phyloP scores from a whole-genome alignment of 2,113 vertebrate species.

The Microcebus murinus region DNA sequence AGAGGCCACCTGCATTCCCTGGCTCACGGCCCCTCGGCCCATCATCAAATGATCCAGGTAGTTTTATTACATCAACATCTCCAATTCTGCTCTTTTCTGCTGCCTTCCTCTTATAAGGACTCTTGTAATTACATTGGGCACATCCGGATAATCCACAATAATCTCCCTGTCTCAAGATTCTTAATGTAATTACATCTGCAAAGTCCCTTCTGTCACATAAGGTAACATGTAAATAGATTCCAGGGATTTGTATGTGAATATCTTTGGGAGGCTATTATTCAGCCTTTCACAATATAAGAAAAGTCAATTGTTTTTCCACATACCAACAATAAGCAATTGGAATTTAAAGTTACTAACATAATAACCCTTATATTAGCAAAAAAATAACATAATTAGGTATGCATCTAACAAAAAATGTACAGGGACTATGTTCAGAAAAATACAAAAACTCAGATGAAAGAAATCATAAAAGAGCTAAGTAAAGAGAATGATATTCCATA shows the following conservation, averaged over 20 bases:
- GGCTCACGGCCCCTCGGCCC: neutral
- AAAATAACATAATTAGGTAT: neutral
- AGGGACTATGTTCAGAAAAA: neutral
- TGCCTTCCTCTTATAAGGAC: neutral
- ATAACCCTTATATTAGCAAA: neutral
- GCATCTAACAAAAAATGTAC: neutral
- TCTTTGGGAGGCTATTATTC: neutral
- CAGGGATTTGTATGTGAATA: neutral
- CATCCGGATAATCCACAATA: neutral
- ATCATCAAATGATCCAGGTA: neutral
- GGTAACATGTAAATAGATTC: neutral
- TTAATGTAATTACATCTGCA: neutral
- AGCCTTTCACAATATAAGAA: neutral
- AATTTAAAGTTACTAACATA: neutral
- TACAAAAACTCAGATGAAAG: neutral
- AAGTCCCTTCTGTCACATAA: neutral
- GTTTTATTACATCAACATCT: neutral
- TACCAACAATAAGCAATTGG: neutral
- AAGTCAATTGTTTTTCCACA: neutral
- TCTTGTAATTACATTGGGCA: neutral
- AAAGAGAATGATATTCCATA: neutral
- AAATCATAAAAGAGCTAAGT: neutral
- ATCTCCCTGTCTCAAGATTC: neutral
- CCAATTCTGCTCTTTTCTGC: neutral
- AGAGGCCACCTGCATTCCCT: neutral